These are phyloP conservation scores for Oscheius sp. DNA, from an alignment of 2,888 invertebrate species.

Conservation along the genomic window DNA sequence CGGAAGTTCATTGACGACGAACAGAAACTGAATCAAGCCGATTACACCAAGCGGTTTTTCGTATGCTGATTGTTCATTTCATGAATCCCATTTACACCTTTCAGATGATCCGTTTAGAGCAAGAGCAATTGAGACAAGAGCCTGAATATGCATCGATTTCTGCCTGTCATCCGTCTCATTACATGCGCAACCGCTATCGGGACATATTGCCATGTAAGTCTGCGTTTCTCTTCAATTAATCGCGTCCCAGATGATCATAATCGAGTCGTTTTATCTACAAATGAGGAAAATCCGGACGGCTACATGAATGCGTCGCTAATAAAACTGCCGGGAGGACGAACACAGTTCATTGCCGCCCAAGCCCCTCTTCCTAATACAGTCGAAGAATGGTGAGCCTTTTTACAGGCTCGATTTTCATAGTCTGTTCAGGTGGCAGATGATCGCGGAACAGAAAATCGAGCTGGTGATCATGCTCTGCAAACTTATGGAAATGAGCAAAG, in stretches of 20 bases:
- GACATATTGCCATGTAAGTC: constrained; percentile 67
- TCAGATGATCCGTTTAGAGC: constrained; percentile 60
- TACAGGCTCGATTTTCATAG: not conserved
- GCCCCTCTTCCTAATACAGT: constrained; percentile 64
- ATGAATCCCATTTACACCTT: constrained; percentile 15
- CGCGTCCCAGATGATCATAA: constrained; percentile 62
- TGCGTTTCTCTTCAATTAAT: not conserved
- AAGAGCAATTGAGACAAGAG: constrained; percentile 50
- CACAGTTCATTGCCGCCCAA: constrained; percentile 67
- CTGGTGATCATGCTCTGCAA: constrained; percentile 68
- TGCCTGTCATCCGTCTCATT: constrained; percentile 51
- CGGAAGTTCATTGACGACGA: constrained; percentile 27
- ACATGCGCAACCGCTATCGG: constrained; percentile 64
- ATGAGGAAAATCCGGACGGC: constrained; percentile 55
- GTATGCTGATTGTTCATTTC: constrained; percentile 1
- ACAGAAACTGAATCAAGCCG: constrained; percentile 4
- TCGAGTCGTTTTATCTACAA: constrained; percentile 52
- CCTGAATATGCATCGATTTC: constrained; percentile 39
- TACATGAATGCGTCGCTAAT: constrained; percentile 69
- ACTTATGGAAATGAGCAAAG: constrained; percentile 60
- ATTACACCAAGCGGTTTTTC: constrained; percentile 26
- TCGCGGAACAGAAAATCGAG: constrained; percentile 56
- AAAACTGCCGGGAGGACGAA: constrained; percentile 46
- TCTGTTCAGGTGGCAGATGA: constrained; percentile 64
- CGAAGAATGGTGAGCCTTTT: constrained; percentile 56